phyloP scores from a whole-genome alignment of 2,113 vertebrate species.

The Amblyornis subalaris region DNA sequence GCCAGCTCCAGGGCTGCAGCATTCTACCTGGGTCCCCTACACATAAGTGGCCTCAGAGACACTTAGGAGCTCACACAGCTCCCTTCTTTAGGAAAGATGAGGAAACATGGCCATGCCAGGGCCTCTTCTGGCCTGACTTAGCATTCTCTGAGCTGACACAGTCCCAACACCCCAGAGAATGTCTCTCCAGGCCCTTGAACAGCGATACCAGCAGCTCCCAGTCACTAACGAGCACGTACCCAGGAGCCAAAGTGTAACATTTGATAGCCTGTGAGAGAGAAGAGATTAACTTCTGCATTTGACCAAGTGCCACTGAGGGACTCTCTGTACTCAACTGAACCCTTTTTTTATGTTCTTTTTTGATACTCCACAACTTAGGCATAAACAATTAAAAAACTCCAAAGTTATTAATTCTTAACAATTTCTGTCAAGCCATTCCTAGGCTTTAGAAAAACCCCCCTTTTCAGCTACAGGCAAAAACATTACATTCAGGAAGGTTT shows the following conservation, averaged over 20 bases:
- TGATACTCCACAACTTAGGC: not conserved
- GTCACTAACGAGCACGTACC: not conserved
- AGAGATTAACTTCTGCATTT: not conserved
- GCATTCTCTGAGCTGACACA: not conserved
- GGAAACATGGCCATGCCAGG: not conserved
- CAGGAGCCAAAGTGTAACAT: not conserved
- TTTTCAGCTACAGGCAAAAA: not conserved
- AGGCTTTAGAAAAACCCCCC: not conserved
- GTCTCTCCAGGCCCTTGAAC: not conserved
- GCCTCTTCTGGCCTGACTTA: not conserved
- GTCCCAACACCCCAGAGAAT: not conserved
- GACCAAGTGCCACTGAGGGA: not conserved
- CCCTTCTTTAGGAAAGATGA: not conserved
- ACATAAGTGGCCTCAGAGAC: accelerated
- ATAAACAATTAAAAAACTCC: not conserved
- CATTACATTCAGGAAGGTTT: not conserved
- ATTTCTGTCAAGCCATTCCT: not conserved
- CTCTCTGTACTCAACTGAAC: not conserved
- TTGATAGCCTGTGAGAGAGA: not conserved
- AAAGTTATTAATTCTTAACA: not conserved
- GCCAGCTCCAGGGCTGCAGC: not conserved
- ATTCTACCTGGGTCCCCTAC: not conserved
- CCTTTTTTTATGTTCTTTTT: not conserved
- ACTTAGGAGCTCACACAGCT: accelerated
- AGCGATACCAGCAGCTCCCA: not conserved